Evolutionary conservation across 2,113 vertebrate genomes (phyloP).

Genomic region (Elephas maximus): DNA sequence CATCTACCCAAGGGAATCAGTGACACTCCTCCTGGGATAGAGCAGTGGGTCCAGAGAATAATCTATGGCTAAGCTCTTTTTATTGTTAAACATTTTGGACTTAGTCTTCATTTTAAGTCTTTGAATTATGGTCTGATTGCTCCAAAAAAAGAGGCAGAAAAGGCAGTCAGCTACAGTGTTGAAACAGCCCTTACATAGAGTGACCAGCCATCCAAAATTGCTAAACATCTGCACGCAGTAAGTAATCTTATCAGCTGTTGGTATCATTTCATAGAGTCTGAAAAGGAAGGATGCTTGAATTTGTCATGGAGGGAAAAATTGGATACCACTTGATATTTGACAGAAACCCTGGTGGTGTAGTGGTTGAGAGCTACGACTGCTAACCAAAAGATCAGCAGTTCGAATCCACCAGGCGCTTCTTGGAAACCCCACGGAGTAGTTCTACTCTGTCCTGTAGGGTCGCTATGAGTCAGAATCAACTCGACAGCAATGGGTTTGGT

Average conservation of each 20-base stretch:
- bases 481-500: too few species aligned
- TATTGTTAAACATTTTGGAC: neutral
- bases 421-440: too few species aligned
- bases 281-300: constrained; percentile 31
- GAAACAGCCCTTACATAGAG: neutral
- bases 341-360: too few species aligned
- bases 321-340: neutral
- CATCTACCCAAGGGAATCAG: accelerated
- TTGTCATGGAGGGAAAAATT: neutral
- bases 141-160: neutral
- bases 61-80: neutral
- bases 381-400: too few species aligned
- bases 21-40: neutral
- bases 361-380: too few species aligned
- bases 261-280: neutral
- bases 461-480: too few species aligned
- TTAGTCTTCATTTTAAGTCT: neutral
- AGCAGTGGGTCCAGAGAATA: neutral
- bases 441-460: too few species aligned
- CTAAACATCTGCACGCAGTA: neutral
- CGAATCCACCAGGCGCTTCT: too few species aligned
- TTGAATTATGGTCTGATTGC: neutral
- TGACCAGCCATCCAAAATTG: neutral
- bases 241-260: neutral
- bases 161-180: neutral